Base-by-base conservation (phyloP, 1,140 invertebrate species). In the Hycleus phaleratus region DNA sequence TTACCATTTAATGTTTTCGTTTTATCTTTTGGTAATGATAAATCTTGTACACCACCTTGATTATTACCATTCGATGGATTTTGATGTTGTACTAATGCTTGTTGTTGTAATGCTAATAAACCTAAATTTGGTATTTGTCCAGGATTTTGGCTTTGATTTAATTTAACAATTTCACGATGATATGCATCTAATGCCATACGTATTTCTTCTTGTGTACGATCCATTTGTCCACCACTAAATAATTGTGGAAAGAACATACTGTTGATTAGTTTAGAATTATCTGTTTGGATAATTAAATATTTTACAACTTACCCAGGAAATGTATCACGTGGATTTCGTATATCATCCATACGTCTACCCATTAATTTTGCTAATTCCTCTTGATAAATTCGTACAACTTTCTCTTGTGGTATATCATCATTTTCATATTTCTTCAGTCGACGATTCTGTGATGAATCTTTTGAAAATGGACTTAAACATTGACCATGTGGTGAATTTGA, bases 341-440 rank as follows among this genome's bases (percentile, higher is more conserved):
- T 79, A 66, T 87, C 86, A 18, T 88, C 85, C 24, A 87, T 80
- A 56, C 86, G 75, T 65, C 86, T 77, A 32, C 88, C 88, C 84
- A 94, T 93, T 11, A 98, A 81, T 72, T 97, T 96, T 44, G 90
- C 87, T 42, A 97, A 76, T 71, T 97, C 93, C 72, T 97, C 95
- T 66, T 98, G 93, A 72, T 98, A 98, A 67, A 98, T 95, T 68
- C 93, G 83, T 10, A 93, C 87, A 64, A 99, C 93, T 77, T 98
- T 96, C 71, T 98, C 96, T 75, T 96, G 94, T 45, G 95, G 88
- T 76, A 96, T 91, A 77, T 96, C 92, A 72, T 95, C 93, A 72
- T 94, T 93, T 74, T 92, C 88, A 71, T 91, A 89, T 68, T 93
- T 90, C 67, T 89, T 84, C 56, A 91, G 76, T 74, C 88, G 82